Base-by-base conservation (phyloP, 2,888 invertebrate species). In the Galeopsomyia nigrocyanea region DNA sequence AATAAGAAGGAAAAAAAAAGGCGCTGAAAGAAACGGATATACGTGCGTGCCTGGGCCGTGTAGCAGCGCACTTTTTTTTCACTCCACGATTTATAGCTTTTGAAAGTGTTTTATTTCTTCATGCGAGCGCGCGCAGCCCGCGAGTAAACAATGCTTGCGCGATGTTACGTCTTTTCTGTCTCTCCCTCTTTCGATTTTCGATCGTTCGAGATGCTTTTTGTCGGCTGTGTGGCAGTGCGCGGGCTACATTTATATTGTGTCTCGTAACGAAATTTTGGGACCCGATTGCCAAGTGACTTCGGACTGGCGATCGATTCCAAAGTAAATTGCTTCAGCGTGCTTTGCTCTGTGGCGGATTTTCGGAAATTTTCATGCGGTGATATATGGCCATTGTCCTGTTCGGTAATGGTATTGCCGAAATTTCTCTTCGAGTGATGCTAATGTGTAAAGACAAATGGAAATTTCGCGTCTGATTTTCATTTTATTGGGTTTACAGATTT, bases 61-160 rank as follows among this genome's bases (percentile, higher is more conserved):
- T 51, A 19, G 17, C 50, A 10, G 39, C 39, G 39, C 39, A 39
- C 39, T 31, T 63, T 64, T 58, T 63, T 26, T 63, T 58, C 57
- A 39, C 39, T 39, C 7, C 10, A 16, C n/a, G 63, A 72, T 72
- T 68, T 72, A 67, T 68, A 21, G 50, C 68, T 68, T 58, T 64
- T 68, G 62, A 71, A 67, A 71, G 66, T 62, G 62, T 62, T 71
- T 71, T 67, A 71, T 71, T 66, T 67, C 71, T 67, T 62, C 71
- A 50, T 66, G 39, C 61, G 50, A 55, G 5, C 22, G 39, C 22
- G 39, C 9, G 50, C 61, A 56, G 58, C 5, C 26, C 26, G 26
- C 26, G 26, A 55, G 55, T 53, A 58, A 71, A 71, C 71, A 71
- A 71, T 71, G 51, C 53, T 56, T n/a, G n/a, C 55, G 31, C 21